These are phyloP conservation scores for Globia sparganii DNA, from an alignment of 2,888 invertebrate species.

Conservation along the genomic window DNA sequence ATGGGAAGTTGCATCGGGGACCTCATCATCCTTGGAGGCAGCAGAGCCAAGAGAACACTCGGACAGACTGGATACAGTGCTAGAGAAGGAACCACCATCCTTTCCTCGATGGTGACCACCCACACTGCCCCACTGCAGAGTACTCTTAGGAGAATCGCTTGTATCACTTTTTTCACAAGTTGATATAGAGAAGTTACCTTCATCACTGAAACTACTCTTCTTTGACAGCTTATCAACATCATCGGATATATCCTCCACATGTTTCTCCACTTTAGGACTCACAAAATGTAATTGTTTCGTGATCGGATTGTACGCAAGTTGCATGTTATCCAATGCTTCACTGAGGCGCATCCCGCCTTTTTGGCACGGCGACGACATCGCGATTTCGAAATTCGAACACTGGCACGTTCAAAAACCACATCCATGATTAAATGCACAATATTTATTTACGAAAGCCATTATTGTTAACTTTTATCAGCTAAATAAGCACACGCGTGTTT, in stretches of 20 bases:
- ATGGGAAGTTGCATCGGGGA: conserved; percentile 71
- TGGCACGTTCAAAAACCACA: conserved; percentile 71
- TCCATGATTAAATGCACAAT: conserved; percentile 75
- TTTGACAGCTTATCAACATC: conserved; percentile 87
- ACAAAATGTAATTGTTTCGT: conserved; percentile 93
- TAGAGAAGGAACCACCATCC: conserved; percentile 92
- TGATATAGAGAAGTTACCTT: conserved; percentile 88
- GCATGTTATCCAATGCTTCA: conserved; percentile 93
- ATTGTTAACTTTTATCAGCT: conserved; percentile 53
- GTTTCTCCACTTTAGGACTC: conserved; percentile 84
- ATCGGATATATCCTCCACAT: conserved; percentile 77
- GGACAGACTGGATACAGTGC: conserved; percentile 93
- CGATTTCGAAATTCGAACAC: conserved; percentile 72
- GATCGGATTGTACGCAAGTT: conserved; percentile 93
- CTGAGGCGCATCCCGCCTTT: conserved; percentile 91
- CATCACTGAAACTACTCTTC: conserved; percentile 89
- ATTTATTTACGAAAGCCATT: conserved; percentile 73
- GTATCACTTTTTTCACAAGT: conserved; percentile 89
- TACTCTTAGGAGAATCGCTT: conserved; percentile 89
- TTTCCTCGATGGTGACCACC: conserved; percentile 89
- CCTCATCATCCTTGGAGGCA: conserved; percentile 88
- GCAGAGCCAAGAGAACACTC: conserved; percentile 92
- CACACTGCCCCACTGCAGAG: conserved; percentile 87
- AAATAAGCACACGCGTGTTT: conserved; percentile 51
- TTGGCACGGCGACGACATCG: conserved; percentile 86